Evolutionary conservation across 2,113 vertebrate genomes (phyloP).

Genomic region (Nycticorax nycticorax): DNA sequence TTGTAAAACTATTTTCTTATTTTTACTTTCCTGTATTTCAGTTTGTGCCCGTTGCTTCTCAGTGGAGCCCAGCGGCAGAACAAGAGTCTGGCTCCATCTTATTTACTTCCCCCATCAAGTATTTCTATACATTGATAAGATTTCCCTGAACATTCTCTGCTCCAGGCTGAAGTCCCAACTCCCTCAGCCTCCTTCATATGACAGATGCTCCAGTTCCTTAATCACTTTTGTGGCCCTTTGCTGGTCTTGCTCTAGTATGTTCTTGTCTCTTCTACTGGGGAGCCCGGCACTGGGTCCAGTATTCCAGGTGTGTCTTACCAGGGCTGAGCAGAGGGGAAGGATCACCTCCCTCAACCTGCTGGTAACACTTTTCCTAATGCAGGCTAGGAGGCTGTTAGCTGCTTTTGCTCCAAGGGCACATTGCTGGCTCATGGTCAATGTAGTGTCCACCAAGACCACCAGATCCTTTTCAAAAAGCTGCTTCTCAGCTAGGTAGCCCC

Average conservation of each 20-base stretch:
- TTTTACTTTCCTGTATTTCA: neutral
- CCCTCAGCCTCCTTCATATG: neutral
- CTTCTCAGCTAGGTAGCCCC: neutral
- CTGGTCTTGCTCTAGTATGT: neutral
- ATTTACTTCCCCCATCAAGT: neutral
- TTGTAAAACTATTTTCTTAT: neutral
- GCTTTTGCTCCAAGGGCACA: neutral
- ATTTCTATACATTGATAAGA: neutral
- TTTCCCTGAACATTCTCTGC: neutral
- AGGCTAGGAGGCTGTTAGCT: neutral
- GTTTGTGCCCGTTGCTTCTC: neutral
- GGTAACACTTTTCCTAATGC: neutral
- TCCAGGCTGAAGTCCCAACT: neutral
- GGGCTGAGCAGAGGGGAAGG: neutral
- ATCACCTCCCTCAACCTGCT: neutral
- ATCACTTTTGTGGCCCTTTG: neutral
- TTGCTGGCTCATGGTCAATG: neutral
- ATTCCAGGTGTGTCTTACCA: neutral
- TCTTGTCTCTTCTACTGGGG: neutral
- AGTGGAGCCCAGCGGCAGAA: neutral
- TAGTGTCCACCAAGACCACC: neutral
- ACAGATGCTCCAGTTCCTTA: neutral
- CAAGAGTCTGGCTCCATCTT: neutral
- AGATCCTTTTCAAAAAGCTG: neutral
- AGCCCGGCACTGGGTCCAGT: neutral